A percentile compares a stretch with the other conserved stretches of the same genome.
Evolutionary conservation across 1,140 invertebrate species (phyloP).

Genomic region (Linepithema humile): DNA sequence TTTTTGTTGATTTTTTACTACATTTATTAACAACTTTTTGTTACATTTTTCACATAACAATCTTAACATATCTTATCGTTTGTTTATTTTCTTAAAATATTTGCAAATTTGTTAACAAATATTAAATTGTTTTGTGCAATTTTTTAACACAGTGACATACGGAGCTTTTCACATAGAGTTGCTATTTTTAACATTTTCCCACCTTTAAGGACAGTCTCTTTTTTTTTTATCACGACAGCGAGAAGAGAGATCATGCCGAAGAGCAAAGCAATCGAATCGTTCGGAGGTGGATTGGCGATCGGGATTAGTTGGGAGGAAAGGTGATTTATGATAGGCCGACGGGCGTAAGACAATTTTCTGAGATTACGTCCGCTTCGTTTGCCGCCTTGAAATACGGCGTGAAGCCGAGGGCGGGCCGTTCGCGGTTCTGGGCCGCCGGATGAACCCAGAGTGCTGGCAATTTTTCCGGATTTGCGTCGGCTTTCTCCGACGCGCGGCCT

Average conservation of each 20-base stretch:
- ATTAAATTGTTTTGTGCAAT: background rate
- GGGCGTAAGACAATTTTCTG: constrained; percentile 38
- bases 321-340: constrained; percentile 26
- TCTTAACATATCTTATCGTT: background rate
- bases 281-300: constrained; percentile 3
- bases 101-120: background rate
- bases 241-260: background rate
- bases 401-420: background rate
- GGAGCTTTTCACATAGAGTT: background rate
- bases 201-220: background rate
- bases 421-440: background rate
- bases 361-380: constrained; percentile 47
- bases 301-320: background rate
- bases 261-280: constrained; percentile 21
- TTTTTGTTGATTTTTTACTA: background rate
- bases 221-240: background rate
- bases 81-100: background rate
- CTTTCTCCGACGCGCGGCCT: constrained; percentile 27
- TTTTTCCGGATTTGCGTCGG: constrained; percentile 43
- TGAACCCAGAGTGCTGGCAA: constrained; percentile 29
- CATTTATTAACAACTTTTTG: background rate
- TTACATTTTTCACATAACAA: background rate
- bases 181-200: background rate
- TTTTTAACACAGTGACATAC: background rate
- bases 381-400: constrained; percentile 22